These are phyloP conservation scores for Pelvicachromis taeniatus DNA, from an alignment of 2,113 vertebrate species.

Conservation along the genomic window DNA sequence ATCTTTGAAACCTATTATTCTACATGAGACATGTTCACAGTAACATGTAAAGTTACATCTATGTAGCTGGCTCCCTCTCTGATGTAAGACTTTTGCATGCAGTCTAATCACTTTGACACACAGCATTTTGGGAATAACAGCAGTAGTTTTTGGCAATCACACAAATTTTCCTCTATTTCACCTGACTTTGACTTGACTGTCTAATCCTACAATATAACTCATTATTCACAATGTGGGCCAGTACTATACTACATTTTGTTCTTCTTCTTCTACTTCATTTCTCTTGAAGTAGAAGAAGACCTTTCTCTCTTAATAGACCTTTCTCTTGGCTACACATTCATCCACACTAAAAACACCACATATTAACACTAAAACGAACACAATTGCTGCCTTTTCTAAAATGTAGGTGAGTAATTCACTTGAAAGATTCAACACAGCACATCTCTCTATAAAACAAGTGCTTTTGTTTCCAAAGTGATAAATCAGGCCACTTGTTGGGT, in stretches of 20 bases:
- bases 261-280: neutral
- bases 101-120: neutral
- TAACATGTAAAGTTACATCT: neutral
- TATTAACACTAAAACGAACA: neutral
- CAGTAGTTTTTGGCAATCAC: neutral
- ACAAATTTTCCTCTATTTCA: neutral
- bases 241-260: neutral
- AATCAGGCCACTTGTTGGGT: neutral
- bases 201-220: neutral
- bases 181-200: neutral
- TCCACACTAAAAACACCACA: neutral
- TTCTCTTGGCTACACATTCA: neutral
- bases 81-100: neutral
- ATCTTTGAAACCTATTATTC: neutral
- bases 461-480: slow-evolving; percentile 2
- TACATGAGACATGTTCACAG: neutral
- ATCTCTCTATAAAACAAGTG: neutral
- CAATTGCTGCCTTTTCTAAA: neutral
- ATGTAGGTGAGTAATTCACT: slow-evolving; percentile 16
- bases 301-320: too few relatives aligned
- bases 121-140: neutral
- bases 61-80: neutral
- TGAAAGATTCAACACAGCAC: neutral
- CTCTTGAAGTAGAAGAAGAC: too few relatives aligned
- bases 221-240: neutral